A percentile compares a stretch with the other conserved stretches of the same genome.
These are phyloP conservation scores for Formica exsecta DNA, from an alignment of 1,140 invertebrate genomes.

Conservation along the genomic window DNA sequence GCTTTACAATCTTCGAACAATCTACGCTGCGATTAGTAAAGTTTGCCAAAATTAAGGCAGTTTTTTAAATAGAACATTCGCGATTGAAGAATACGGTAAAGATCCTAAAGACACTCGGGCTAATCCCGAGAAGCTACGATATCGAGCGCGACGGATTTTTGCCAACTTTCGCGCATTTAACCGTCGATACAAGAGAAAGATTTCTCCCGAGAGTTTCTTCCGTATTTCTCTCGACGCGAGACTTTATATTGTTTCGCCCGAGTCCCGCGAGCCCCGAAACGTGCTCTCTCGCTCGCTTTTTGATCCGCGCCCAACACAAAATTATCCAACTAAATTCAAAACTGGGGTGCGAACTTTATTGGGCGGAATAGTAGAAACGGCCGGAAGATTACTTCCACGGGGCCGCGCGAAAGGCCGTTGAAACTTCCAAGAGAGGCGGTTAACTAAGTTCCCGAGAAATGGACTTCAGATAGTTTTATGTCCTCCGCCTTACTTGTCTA, in stretches of 20 bases:
- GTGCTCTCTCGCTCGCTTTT: conserved; percentile 35
- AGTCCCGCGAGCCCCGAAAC: conserved; percentile 27
- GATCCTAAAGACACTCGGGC: neutral
- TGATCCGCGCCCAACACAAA: conserved; percentile 55
- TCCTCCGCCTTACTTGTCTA: conserved; percentile 63
- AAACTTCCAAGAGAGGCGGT: conserved; percentile 80
- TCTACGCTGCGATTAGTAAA: neutral
- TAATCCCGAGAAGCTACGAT: neutral
- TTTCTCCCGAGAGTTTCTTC: conserved; percentile 42
- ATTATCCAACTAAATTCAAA: conserved; percentile 80
- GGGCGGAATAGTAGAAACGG: conserved; percentile 72
- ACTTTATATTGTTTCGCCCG: conserved; percentile 40
- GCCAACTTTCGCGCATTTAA: conserved; percentile 29
- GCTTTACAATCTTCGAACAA: neutral
- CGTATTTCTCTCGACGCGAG: conserved; percentile 29
- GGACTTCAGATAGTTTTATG: conserved; percentile 74
- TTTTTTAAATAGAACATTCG: too few species aligned
- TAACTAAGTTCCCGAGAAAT: conserved; percentile 79
- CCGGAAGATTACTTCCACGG: conserved; percentile 77
- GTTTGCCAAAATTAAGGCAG: neutral
- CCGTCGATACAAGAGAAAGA: conserved; percentile 38
- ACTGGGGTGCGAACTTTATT: conserved; percentile 81
- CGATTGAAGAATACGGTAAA: neutral
- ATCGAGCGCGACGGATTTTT: conserved; percentile 11
- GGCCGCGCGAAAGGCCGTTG: conserved; percentile 74